Percentiles rank a stretch among this genome's conserved stretches.
Conservation (phyloP, 2,113 vertebrate species). For the Boleophthalmus pectinirostris region DNA sequence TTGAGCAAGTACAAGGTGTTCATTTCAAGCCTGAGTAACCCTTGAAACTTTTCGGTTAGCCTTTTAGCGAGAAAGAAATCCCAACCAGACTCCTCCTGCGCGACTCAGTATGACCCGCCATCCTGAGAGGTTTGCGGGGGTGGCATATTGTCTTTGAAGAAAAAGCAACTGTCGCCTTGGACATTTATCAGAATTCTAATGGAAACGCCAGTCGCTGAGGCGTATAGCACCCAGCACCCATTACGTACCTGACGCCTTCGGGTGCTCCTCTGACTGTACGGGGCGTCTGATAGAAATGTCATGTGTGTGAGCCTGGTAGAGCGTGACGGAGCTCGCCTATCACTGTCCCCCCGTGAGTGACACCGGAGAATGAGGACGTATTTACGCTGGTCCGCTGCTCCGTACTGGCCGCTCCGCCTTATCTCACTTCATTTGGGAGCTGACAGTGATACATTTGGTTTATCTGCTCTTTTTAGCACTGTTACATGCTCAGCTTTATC, state of each 20-base stretch:
- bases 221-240: not conserved
- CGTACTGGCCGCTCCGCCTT: conserved; percentile 12
- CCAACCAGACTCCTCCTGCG: not conserved
- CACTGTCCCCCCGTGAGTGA: conserved; percentile 8
- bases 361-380: conserved; percentile 15
- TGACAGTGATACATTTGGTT: conserved; percentile 33
- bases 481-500: not conserved
- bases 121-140: not conserved
- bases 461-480: conserved; percentile 4
- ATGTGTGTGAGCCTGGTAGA: not conserved
- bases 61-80: not conserved
- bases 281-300: not conserved
- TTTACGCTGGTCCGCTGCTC: conserved; percentile 20
- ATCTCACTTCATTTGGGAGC: conserved; percentile 33
- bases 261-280: conserved; percentile 3
- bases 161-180: not conserved
- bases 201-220: not conserved
- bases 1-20: not conserved
- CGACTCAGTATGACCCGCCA: not conserved
- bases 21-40: not conserved
- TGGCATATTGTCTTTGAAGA: conserved; percentile 6
- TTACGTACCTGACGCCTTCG: not conserved
- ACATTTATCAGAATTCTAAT: conserved; percentile 12
- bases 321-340: conserved; percentile 5
- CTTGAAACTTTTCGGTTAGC: not conserved